These are phyloP conservation scores for Synanthedon formicaeformis DNA, from an alignment of 2,888 invertebrate genomes.

Conservation along the genomic window DNA sequence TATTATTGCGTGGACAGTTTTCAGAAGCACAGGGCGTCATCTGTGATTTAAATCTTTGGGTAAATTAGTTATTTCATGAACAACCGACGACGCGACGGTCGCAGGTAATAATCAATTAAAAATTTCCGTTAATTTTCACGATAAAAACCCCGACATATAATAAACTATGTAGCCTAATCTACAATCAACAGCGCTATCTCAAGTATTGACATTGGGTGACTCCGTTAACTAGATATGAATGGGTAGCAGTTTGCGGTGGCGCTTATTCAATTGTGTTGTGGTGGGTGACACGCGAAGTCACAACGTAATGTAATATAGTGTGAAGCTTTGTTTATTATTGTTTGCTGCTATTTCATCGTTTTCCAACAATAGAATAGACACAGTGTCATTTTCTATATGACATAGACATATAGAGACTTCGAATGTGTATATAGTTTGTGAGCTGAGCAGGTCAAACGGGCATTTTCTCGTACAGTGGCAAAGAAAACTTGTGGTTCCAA, in stretches of 20 bases:
- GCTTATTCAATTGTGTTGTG: conserved; percentile 35
- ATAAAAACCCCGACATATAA: not conserved
- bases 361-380: not conserved
- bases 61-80: too few species aligned
- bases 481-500: too few species aligned
- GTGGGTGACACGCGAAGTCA: conserved; percentile 27
- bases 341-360: not conserved
- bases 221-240: conserved; percentile 30
- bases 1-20: too few species aligned
- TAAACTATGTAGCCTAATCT: not conserved
- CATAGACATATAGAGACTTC: too few species aligned
- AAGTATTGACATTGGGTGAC: not conserved
- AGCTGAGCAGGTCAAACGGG: too few species aligned
- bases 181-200: not conserved
- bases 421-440: too few species aligned
- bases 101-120: not conserved
- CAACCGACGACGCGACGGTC: too few species aligned
- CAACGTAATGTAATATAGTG: conserved; percentile 6
- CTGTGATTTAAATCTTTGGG: too few species aligned
- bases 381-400: not conserved
- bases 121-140: not conserved
- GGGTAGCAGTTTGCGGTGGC: conserved; percentile 22
- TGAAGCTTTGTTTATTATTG: not conserved
- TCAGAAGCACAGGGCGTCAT: too few species aligned
- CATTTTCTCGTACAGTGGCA: too few species aligned